These are phyloP conservation scores for Lasioglossum calceatum DNA, from an alignment of 2,888 invertebrate genomes.

Conservation along the genomic window DNA sequence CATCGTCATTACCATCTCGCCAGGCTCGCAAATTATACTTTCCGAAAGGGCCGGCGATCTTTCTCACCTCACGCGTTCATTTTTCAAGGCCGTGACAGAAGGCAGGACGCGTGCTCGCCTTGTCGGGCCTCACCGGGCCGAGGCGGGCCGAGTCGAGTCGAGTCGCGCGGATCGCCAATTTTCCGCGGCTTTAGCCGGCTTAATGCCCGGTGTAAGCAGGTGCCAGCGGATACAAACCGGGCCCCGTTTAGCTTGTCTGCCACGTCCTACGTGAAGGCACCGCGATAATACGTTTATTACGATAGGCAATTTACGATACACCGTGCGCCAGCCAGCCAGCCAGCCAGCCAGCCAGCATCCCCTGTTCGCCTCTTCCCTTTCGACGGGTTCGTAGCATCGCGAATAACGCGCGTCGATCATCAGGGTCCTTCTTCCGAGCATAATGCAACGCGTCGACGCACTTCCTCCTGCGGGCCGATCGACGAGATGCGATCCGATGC, in stretches of 20 bases:
- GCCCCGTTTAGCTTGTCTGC: conserved; percentile 62
- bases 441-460: conserved; percentile 51
- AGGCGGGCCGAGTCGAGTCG: conserved; percentile 17
- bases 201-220: conserved; percentile 64
- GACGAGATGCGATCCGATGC: neutral
- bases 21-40: conserved; percentile 37
- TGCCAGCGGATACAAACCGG: conserved; percentile 61
- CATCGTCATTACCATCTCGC: conserved; percentile 32
- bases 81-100: conserved; percentile 43
- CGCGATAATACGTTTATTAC: conserved; percentile 76
- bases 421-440: conserved; percentile 26
- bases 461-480: conserved; percentile 26
- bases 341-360: neutral
- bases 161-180: conserved; percentile 44
- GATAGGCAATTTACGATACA: conserved; percentile 73
- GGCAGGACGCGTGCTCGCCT: neutral
- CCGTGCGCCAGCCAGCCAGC: conserved; percentile 8
- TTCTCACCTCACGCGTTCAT: conserved; percentile 51
- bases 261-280: conserved; percentile 54
- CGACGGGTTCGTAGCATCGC: conserved; percentile 22
- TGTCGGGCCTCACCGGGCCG: neutral
- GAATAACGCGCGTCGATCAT: conserved; percentile 41
- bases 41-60: conserved; percentile 46
- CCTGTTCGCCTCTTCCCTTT: conserved; percentile 19
- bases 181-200: conserved; percentile 56